Evolutionary conservation across 2,888 invertebrate species (phyloP).

Genomic region (Lymantria dispar): DNA sequence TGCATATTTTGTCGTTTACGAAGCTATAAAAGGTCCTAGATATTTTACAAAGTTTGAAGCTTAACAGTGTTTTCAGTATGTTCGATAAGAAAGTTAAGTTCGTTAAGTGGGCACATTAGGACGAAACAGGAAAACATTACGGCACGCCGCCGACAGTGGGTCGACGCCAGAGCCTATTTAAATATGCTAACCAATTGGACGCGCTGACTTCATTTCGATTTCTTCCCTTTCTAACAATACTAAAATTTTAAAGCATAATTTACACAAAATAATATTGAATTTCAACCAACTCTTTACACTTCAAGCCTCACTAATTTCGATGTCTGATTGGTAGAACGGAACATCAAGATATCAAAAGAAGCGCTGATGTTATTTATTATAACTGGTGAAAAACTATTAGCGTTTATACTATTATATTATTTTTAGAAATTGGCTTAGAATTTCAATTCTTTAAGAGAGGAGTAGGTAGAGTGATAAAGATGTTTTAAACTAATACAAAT

Average conservation of each 20-base stretch:
- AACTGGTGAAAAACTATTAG: no score
- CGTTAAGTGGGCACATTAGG: conserved; percentile 78
- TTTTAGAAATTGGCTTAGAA: no score
- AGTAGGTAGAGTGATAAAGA: no score
- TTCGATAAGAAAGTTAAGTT: conserved; percentile 78
- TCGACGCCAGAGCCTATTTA: conserved; percentile 72
- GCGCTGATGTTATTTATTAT: no score
- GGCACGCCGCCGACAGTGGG: conserved; percentile 68
- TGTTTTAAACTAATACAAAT: no score
- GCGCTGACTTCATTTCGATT: conserved; percentile 55
- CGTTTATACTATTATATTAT: no score
- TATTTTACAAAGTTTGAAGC: conserved; percentile 61
- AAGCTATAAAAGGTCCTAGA: conserved; percentile 47
- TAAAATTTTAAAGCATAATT: neutral
- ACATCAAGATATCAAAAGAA: no score
- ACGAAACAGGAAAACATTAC: conserved; percentile 76
- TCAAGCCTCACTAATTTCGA: no score
- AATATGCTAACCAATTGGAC: conserved; percentile 76
- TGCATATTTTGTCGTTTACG: conserved; percentile 35
- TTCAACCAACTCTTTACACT: no score
- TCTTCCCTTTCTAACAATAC: conserved; percentile 35
- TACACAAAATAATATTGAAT: no score
- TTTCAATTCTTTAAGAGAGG: no score
- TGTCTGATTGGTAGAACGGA: no score
- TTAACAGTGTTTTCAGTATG: conserved; percentile 64